phyloP scores from a whole-genome alignment of 2,888 invertebrate genomes.

The Alloscopus bannaensis region DNA sequence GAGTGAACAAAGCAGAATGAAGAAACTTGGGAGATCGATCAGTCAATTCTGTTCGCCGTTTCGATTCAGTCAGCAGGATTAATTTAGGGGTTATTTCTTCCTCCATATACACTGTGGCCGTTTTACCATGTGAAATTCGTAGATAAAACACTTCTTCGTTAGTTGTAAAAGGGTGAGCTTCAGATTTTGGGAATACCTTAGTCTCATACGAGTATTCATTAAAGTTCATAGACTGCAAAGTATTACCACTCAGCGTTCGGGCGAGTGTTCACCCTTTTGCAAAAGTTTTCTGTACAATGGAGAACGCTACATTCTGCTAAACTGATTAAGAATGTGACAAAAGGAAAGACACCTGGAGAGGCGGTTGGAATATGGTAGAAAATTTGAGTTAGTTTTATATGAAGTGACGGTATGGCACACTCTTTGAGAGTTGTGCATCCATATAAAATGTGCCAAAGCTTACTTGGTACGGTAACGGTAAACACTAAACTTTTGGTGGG shows the following conservation, averaged over 20 bases:
- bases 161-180: conserved; percentile 5
- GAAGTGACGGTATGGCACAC: no score
- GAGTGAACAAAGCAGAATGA: not conserved
- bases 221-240: not conserved
- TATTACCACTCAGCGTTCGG: not conserved
- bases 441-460: no score
- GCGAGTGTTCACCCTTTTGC: not conserved
- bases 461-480: no score
- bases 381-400: no score
- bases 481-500: no score
- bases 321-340: no score
- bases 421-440: no score
- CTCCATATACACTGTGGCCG: not conserved
- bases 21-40: conserved; percentile 8
- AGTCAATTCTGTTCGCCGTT: no score
- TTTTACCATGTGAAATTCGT: conserved; percentile 15
- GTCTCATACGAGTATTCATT: not conserved
- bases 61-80: not conserved
- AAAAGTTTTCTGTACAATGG: not conserved
- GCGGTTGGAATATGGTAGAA: no score
- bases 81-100: not conserved
- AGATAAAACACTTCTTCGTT: conserved; percentile 10
- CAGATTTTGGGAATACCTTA: not conserved
- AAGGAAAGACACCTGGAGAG: no score
- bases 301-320: not conserved